These are phyloP conservation scores for Thelaira solivaga DNA, from an alignment of 2,888 invertebrate genomes.

Conservation along the genomic window DNA sequence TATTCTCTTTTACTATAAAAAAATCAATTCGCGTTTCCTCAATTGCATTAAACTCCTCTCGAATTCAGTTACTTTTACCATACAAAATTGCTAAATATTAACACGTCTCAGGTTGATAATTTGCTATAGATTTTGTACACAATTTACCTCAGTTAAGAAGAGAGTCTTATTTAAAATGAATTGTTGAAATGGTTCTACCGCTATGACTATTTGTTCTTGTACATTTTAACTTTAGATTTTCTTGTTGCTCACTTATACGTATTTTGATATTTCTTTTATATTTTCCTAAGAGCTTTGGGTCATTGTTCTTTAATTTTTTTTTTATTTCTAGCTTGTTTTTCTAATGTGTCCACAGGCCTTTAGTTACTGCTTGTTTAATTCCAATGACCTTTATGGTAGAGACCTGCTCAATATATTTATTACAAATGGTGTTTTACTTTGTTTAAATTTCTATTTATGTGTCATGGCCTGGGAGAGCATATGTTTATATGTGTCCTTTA, in stretches of 20 bases:
- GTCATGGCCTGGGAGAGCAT: neutral
- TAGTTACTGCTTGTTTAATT: conserved; percentile 36
- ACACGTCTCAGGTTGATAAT: conserved; percentile 50
- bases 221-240: neutral
- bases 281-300: conserved; percentile 26
- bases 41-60: too few relatives aligned
- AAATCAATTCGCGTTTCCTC: too few relatives aligned
- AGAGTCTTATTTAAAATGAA: neutral
- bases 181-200: neutral
- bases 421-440: conserved; percentile 4
- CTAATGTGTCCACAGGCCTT: conserved; percentile 19
- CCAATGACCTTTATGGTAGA: conserved; percentile 37
- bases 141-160: conserved; percentile 4
- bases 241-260: neutral
- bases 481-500: conserved; percentile 37
- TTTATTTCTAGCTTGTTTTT: neutral
- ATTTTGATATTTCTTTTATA: neutral
- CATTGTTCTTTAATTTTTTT: conserved; percentile 39
- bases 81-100: neutral
- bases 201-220: neutral
- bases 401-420: conserved; percentile 42
- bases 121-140: conserved; percentile 29
- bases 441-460: conserved; percentile 11
- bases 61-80: too few relatives aligned
- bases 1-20: too few relatives aligned